Conservation (phyloP, 2,797 vertebrate genomes). For the Sylvilagus floridanus region DNA sequence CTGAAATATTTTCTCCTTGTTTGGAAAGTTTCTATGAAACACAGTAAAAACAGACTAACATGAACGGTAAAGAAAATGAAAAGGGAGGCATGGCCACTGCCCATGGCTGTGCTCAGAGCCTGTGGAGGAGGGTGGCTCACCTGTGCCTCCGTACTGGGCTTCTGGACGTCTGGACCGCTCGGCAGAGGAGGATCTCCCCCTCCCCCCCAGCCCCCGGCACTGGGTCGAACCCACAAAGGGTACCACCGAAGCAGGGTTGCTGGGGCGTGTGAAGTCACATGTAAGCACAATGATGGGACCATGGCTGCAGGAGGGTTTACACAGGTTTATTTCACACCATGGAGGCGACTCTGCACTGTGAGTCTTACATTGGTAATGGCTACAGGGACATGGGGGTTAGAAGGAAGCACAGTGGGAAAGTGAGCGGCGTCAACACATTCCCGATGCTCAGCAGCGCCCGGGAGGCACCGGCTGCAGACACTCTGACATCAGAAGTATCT, state of each 20-base stretch:
- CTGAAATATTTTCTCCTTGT: background rate
- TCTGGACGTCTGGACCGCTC: background rate
- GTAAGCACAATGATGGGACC: background rate
- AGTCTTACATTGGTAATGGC: background rate
- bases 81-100: background rate
- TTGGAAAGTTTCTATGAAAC: background rate
- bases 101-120: background rate
- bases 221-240: background rate
- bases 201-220: fast-evolving
- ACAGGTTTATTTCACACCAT: constrained; percentile 81
- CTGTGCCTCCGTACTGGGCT: background rate
- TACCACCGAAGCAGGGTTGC: background rate
- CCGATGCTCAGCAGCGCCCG: constrained; percentile 53
- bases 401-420: constrained; percentile 52
- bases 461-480: background rate
- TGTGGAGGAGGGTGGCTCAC: background rate
- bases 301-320: constrained; percentile 51
- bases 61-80: background rate
- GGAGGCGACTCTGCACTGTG: background rate
- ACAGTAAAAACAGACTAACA: background rate
- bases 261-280: no score
- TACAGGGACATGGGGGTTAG: constrained; percentile 31
- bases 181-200: background rate
- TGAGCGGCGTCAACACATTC: constrained; percentile 29
- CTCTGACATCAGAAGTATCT: background rate